Conservation (phyloP, 2,113 vertebrate species). For the Oreochromis spilurus region DNA sequence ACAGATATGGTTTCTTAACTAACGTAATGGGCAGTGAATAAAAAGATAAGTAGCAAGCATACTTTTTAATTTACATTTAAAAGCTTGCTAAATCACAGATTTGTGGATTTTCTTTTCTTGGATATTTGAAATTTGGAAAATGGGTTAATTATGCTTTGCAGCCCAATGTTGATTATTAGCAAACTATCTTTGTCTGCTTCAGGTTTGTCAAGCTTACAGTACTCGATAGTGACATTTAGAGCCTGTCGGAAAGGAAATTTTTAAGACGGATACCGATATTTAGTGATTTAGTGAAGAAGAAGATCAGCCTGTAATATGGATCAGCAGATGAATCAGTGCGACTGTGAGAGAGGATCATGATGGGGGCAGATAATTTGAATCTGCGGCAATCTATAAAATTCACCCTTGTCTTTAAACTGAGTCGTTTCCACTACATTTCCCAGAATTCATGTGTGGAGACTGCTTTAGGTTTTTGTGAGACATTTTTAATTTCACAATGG, state of each 20-base stretch:
- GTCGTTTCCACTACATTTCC: background rate
- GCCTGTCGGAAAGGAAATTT: background rate
- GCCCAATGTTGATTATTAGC: background rate
- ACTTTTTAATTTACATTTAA: too few species aligned
- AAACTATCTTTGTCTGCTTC: background rate
- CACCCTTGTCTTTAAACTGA: background rate
- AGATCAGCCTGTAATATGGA: background rate
- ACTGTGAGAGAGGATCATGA: background rate
- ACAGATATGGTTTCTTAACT: background rate
- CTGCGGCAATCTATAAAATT: background rate
- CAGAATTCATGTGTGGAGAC: background rate
- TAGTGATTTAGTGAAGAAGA: background rate
- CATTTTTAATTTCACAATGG: constrained; percentile 19
- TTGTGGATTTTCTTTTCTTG: background rate
- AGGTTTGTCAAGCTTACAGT: background rate
- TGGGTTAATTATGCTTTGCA: background rate
- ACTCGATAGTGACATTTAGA: background rate
- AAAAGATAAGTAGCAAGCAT: background rate
- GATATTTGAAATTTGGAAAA: background rate
- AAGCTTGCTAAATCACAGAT: background rate
- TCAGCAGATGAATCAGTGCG: background rate
- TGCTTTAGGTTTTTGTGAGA: background rate
- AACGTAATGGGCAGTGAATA: background rate
- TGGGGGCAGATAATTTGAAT: background rate
- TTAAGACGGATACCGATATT: background rate